Conservation (phyloP, 92 coral and sea anemone species). For the Parazoanthus darwini region DNA sequence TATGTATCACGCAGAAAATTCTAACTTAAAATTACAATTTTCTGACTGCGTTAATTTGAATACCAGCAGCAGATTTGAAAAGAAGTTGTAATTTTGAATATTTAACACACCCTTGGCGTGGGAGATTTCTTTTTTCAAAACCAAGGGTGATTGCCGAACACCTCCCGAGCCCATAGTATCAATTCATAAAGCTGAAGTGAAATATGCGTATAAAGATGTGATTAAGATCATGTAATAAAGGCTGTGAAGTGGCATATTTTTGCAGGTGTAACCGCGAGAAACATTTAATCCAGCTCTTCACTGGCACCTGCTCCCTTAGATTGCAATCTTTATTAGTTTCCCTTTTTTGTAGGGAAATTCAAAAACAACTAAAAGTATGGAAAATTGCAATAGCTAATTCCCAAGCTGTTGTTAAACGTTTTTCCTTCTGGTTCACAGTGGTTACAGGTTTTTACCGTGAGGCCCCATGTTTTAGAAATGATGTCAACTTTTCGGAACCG, state of each 20-base stretch:
- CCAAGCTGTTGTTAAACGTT: neutral
- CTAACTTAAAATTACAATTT: neutral
- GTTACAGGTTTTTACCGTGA: no score
- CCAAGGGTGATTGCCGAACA: neutral
- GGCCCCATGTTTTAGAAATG: no score
- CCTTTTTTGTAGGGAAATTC: neutral
- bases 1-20: neutral
- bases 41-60: slow-evolving; percentile 15
- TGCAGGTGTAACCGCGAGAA: neutral
- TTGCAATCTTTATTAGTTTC: neutral
- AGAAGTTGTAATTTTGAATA: slow-evolving; percentile 29
- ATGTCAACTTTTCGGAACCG: no score
- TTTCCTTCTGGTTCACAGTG: no score
- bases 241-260: neutral
- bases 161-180: neutral
- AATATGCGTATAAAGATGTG: neutral
- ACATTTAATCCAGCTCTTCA: no score
- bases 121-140: slow-evolving; percentile 9
- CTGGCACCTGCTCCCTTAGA: neutral
- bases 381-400: neutral
- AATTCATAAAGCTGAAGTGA: neutral
- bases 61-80: neutral
- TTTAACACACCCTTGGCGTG: neutral
- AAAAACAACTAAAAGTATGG: neutral
- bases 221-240: neutral